Percentiles rank a stretch among this genome's conserved stretches.
Evolutionary conservation across 2,113 vertebrate species (phyloP).

Genomic region (Pseudorasbora parva): DNA sequence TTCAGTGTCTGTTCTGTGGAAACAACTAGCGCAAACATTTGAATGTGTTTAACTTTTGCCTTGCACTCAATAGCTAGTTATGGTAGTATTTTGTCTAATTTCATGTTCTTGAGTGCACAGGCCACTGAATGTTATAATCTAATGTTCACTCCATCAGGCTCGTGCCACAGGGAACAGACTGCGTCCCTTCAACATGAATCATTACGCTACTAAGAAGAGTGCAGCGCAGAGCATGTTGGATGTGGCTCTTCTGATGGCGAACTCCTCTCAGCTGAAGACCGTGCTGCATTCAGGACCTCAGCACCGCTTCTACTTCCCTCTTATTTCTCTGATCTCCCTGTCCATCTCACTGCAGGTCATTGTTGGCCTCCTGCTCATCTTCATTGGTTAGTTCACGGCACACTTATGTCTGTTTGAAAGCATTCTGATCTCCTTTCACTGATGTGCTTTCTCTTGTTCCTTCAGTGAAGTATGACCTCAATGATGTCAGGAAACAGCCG

Average conservation of each 20-base stretch:
- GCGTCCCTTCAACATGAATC: slow-evolving; percentile 82
- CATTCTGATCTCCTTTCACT: slow-evolving; percentile 28
- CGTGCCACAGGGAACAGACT: not conserved
- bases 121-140: not conserved
- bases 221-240: slow-evolving; percentile 91
- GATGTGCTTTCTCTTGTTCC: slow-evolving; percentile 50
- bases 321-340: slow-evolving; percentile 83
- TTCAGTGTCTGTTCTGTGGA: not conserved
- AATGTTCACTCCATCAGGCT: not conserved
- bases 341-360: slow-evolving; percentile 83
- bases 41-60: not conserved
- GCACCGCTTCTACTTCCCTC: slow-evolving; percentile 81
- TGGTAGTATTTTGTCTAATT: not conserved
- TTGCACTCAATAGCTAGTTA: not conserved
- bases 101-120: not conserved
- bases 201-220: slow-evolving; percentile 91
- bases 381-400: slow-evolving; percentile 80
- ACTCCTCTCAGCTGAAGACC: slow-evolving; percentile 65
- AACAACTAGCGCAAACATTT: not conserved
- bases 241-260: slow-evolving; percentile 74
- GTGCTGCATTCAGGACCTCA: slow-evolving; percentile 83
- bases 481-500: slow-evolving; percentile 82
- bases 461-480: slow-evolving; percentile 89
- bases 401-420: slow-evolving; percentile 68
- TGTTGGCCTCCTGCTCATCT: slow-evolving; percentile 89